Evolutionary conservation across 2,888 invertebrate species (phyloP).

Genomic region (Athalia rosae): DNA sequence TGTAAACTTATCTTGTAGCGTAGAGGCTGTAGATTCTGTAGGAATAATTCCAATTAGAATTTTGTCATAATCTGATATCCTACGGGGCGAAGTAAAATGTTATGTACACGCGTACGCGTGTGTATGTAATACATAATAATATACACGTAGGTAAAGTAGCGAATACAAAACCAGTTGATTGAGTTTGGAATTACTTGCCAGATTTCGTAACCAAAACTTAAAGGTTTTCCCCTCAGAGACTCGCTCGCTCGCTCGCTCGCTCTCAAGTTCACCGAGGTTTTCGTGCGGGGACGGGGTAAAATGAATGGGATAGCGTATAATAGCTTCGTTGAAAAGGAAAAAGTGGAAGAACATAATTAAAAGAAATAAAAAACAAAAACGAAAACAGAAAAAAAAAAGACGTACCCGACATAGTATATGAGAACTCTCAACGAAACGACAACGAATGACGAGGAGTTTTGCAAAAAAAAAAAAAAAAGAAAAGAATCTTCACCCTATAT

Average conservation of each 20-base stretch:
- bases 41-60: not conserved
- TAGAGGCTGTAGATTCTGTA: too few species aligned
- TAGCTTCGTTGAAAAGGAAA: too few species aligned
- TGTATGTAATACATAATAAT: not conserved
- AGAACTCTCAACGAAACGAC: too few species aligned
- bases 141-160: not conserved
- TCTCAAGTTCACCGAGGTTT: not conserved
- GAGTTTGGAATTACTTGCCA: constrained; percentile 23
- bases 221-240: not conserved
- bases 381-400: too few species aligned
- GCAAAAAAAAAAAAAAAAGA: too few species aligned
- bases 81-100: not conserved
- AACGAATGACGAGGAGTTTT: too few species aligned
- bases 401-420: too few species aligned
- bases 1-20: too few species aligned
- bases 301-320: not conserved
- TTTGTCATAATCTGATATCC: constrained; percentile 1
- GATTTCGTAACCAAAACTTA: constrained; percentile 21
- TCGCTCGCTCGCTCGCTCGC: not conserved
- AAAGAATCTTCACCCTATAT: too few species aligned
- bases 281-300: not conserved
- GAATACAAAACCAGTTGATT: constrained; percentile 31
- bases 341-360: too few species aligned
- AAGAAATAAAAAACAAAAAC: too few species aligned
- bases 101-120: not conserved